Conservation (phyloP, 1,140 invertebrate species). For the Penaeus japonicus region DNA sequence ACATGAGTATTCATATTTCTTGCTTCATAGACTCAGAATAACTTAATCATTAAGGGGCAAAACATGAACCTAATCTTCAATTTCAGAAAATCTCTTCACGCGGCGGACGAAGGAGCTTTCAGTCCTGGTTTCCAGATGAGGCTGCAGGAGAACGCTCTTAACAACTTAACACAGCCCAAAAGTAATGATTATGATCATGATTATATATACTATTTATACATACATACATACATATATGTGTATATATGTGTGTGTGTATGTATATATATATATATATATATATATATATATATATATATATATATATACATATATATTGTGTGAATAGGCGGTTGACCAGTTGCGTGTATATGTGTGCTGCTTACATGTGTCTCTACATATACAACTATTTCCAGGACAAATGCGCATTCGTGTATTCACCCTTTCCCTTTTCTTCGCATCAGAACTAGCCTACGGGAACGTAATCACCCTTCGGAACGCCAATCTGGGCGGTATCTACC, state of each 20-base stretch:
- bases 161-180: conserved; percentile 67
- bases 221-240: not conserved
- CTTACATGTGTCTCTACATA: not conserved
- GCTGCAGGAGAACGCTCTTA: conserved; percentile 66
- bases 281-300: too few species aligned
- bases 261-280: not conserved
- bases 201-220: not conserved
- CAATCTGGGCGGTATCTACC: conserved; percentile 64
- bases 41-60: not conserved
- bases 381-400: not conserved
- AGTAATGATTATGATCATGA: conserved; percentile 59
- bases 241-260: not conserved
- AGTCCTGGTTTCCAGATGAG: conserved; percentile 69
- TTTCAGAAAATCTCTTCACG: conserved; percentile 8
- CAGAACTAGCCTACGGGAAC: conserved; percentile 65
- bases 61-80: not conserved
- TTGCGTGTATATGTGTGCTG: not conserved
- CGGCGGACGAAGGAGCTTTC: conserved; percentile 66
- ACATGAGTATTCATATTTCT: not conserved
- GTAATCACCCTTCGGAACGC: conserved; percentile 64
- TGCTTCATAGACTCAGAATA: not conserved
- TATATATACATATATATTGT: too few species aligned
- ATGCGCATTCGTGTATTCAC: too few species aligned
- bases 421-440: too few species aligned
- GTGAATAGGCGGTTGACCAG: too few species aligned